These are phyloP conservation scores for Chouioia cunea DNA, from an alignment of 2,888 invertebrate species.

Conservation along the genomic window DNA sequence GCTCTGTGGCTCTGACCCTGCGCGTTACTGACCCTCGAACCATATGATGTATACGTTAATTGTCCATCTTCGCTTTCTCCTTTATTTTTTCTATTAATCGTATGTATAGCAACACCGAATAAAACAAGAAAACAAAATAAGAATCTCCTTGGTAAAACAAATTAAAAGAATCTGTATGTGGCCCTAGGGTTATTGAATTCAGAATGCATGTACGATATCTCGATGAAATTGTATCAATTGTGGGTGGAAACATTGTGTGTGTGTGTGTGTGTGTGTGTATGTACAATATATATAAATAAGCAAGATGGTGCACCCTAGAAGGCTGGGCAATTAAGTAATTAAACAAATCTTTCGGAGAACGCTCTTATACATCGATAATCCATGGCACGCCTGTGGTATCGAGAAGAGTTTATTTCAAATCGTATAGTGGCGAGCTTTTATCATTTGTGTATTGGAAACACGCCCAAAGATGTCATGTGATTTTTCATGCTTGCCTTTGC, in stretches of 20 bases:
- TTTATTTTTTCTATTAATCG: slow-evolving; percentile 7
- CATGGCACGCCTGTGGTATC: slow-evolving; percentile 51
- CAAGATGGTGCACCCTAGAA: slow-evolving; percentile 43
- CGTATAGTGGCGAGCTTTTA: too few relatives aligned
- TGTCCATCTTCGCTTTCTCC: slow-evolving; percentile 56
- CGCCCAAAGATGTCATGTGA: too few relatives aligned
- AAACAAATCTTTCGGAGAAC: slow-evolving; percentile 61
- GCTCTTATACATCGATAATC: slow-evolving; percentile 59
- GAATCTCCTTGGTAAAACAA: neutral
- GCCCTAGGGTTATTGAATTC: too few relatives aligned
- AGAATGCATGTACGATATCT: too few relatives aligned
- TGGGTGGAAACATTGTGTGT: neutral
- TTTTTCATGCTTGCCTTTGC: neutral
- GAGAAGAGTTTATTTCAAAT: too few relatives aligned
- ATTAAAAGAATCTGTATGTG: too few relatives aligned
- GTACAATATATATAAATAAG: slow-evolving; percentile 16
- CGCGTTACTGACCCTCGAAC: slow-evolving; percentile 51
- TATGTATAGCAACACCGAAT: neutral
- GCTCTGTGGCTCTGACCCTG: slow-evolving; percentile 54
- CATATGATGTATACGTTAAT: slow-evolving; percentile 65
- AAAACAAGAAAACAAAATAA: neutral
- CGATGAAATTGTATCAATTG: slow-evolving; percentile 28
- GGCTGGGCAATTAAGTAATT: slow-evolving; percentile 71
- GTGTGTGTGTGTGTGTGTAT: slow-evolving; percentile 48
- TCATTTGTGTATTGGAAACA: too few relatives aligned